Evolutionary conservation across 2,113 vertebrate genomes (phyloP).

Genomic region (Paradisaea rubra): DNA sequence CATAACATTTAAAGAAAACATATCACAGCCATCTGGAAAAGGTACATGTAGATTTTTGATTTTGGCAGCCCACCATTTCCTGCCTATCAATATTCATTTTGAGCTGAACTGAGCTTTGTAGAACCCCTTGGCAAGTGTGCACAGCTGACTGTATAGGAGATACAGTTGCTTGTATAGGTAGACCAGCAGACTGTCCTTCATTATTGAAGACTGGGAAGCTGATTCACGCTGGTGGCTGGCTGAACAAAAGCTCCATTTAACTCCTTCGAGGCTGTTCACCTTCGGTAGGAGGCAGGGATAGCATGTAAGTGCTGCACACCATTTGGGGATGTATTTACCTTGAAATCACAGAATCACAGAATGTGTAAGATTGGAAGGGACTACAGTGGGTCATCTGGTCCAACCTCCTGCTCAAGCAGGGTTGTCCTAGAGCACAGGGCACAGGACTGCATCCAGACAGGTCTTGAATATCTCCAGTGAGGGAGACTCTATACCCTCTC

Average conservation of each 20-base stretch:
- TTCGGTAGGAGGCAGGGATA: not conserved
- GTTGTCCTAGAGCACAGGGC: not conserved
- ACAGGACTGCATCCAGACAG: not conserved
- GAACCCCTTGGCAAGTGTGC: not conserved
- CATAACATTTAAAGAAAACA: not conserved
- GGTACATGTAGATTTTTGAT: not conserved
- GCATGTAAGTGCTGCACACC: fast-evolving
- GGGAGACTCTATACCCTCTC: not conserved
- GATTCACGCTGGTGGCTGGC: not conserved
- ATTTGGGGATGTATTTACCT: not conserved
- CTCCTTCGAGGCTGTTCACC: not conserved
- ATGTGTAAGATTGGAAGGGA: not conserved
- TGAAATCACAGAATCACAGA: not conserved
- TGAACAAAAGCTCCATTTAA: not conserved
- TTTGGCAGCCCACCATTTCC: not conserved
- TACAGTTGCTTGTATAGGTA: not conserved
- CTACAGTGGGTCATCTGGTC: too few relatives aligned
- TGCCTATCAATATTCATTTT: not conserved
- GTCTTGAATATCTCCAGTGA: not conserved
- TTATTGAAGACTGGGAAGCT: not conserved
- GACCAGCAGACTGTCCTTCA: not conserved
- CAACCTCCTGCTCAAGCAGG: not conserved
- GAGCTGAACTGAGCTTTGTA: not conserved
- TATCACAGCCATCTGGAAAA: not conserved
- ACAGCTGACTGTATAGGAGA: not conserved